Base-by-base conservation (phyloP, 2,888 invertebrate genomes). In the Elgonia sp. region DNA sequence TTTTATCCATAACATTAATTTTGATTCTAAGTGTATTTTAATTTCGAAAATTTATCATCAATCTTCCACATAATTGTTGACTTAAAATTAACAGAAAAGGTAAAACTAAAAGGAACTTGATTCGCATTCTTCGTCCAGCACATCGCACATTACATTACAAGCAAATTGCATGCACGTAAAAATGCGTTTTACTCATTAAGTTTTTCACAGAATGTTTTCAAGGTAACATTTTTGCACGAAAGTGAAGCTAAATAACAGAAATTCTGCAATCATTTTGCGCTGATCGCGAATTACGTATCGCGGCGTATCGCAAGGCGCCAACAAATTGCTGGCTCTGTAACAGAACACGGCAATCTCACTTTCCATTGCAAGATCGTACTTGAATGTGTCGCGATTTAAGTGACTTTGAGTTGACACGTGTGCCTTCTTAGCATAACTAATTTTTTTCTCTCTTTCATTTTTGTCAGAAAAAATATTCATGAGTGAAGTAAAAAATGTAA, bases 151-250 rank as follows among this genome's bases (percentile, higher is more conserved):
- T 84, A 67, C 67, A 65, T 65, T 12, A 65, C 70, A 5, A 29
- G 29, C 5, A 76, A 84, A 84, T 87, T 84, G 80, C 84, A 84
- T 63, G 73, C 62, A 69, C 72, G 67, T 55, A 70, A 81, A 83
- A 84, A 81, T 65, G 62, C 42, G 42, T 77, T 79, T 84, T 70
- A 81, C 81, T 84, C 84, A 72, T 81, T 77, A 84, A 76, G 77
- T 82, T 77, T 85, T 85, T 88, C 82, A 85, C 62, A 53, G 81
- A 83, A 84, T 21, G 60, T 46, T 79, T 73, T 76, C 87, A 87
- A 87, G 87, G 87, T 60, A 77, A 87, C 70, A 81, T 88, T 84
- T 84, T 77, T 84, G 87, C 83, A 84, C 84, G 87, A 87, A 80
- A 73, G 72, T 62, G 63, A 73, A 55, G 65, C 76, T 62, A 81